Conservation (phyloP, 2,113 vertebrate species). For the Haliaeetus leucogaster region DNA sequence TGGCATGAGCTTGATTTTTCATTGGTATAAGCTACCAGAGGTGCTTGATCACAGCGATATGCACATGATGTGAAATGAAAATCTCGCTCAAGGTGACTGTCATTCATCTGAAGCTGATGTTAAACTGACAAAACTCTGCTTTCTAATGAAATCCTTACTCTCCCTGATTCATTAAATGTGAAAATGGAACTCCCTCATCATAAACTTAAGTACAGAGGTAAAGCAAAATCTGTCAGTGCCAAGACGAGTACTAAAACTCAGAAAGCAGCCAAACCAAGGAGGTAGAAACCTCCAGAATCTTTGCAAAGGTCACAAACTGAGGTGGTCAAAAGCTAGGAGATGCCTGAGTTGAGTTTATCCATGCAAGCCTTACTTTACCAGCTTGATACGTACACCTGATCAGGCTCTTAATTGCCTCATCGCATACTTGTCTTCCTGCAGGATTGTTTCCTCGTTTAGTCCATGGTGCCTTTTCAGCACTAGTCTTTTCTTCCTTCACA, state of each 20-base stretch:
- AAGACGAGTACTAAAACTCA: not conserved
- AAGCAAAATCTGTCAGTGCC: not conserved
- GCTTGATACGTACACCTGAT: not conserved
- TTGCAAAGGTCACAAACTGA: not conserved
- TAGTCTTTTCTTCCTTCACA: not conserved
- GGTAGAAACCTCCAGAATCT: not conserved
- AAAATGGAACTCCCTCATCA: not conserved
- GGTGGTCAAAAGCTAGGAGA: not conserved
- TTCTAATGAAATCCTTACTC: not conserved
- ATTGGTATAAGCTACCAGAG: not conserved
- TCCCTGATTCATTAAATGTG: not conserved
- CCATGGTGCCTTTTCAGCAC: not conserved
- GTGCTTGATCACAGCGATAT: not conserved
- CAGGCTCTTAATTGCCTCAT: not conserved
- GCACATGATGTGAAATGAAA: not conserved
- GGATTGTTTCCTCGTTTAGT: not conserved
- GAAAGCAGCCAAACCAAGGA: not conserved
- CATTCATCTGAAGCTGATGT: not conserved
- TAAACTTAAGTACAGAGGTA: not conserved
- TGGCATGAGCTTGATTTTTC: not conserved
- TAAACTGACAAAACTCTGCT: not conserved
- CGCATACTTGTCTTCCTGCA: accelerated
- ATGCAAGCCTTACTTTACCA: not conserved
- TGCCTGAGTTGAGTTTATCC: not conserved
- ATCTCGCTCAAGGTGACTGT: not conserved